Percentiles rank a stretch among this genome's conserved stretches.
These are phyloP conservation scores for Sinocyclocheilus anophthalmus DNA, from an alignment of 2,113 vertebrate genomes.

Conservation along the genomic window DNA sequence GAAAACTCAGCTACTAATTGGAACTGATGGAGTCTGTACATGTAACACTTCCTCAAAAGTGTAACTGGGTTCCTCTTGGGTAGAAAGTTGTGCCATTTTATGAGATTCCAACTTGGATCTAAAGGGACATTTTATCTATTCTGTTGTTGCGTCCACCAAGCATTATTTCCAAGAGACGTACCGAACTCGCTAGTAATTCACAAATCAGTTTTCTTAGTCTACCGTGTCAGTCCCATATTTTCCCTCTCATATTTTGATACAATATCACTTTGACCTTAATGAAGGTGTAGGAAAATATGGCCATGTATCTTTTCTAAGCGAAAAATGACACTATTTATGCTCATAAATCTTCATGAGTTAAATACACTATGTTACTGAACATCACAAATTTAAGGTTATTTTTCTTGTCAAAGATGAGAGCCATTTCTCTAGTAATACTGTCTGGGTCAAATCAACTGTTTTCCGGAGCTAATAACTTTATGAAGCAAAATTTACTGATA, in stretches of 20 bases:
- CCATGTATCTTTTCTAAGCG: not conserved
- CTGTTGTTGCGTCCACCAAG: not conserved
- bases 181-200: not conserved
- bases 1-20: not conserved
- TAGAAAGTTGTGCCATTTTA: constrained; percentile 11
- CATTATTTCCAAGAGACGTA: not conserved
- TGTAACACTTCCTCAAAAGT: not conserved
- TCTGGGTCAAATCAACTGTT: not conserved
- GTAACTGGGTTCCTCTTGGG: not conserved
- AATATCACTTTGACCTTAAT: not conserved
- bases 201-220: not conserved
- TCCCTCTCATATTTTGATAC: not conserved
- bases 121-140: constrained; percentile 25
- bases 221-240: not conserved
- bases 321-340: not conserved
- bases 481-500: too few relatives aligned
- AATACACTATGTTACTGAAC: constrained; percentile 13
- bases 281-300: not conserved
- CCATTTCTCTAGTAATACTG: not conserved
- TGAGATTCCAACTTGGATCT: not conserved
- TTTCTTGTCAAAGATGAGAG: not conserved
- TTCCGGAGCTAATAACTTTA: too few relatives aligned
- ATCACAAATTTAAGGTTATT: not conserved
- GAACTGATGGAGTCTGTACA: not conserved
- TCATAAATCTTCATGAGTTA: not conserved